phyloP scores from a whole-genome alignment of 1,140 invertebrate species.

The Nephila pilipes region DNA sequence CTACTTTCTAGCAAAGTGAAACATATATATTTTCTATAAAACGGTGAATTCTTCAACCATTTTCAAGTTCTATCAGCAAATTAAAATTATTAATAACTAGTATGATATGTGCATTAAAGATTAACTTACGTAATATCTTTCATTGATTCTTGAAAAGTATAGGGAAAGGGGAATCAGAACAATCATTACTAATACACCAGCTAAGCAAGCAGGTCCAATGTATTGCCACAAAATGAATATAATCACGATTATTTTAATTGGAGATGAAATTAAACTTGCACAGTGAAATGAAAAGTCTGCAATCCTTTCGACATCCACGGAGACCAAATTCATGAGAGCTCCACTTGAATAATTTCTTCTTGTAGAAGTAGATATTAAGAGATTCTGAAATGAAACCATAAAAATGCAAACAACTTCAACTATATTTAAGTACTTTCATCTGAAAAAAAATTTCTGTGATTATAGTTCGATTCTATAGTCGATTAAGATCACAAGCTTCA shows the following conservation, averaged over 20 bases:
- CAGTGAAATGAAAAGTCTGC: conserved; percentile 93
- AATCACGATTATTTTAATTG: conserved; percentile 92
- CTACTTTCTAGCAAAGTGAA: too few relatives aligned
- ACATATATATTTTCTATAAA: too few relatives aligned
- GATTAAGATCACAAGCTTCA: too few relatives aligned
- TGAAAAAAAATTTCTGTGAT: too few relatives aligned
- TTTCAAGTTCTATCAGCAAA: too few relatives aligned
- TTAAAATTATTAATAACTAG: too few relatives aligned
- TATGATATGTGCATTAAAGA: not conserved
- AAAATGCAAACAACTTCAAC: not conserved
- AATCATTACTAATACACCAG: conserved; percentile 81
- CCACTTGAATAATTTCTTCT: conserved; percentile 88
- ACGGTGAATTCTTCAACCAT: too few relatives aligned
- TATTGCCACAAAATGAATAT: conserved; percentile 94
- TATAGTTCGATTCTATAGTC: too few relatives aligned
- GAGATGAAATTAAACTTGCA: conserved; percentile 98
- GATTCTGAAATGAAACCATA: conserved; percentile 76
- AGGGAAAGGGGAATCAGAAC: conserved; percentile 82
- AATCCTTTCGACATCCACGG: conserved; percentile 91
- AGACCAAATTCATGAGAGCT: conserved; percentile 96
- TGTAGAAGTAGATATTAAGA: conserved; percentile 80
- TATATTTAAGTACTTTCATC: not conserved
- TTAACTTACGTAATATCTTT: conserved; percentile 67
- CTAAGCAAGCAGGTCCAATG: conserved; percentile 82
- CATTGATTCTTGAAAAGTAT: conserved; percentile 81